Conservation (phyloP, 2,113 vertebrate species). For the Danio rerio region GRCz12tu NC_133183.1:20900001-20900500, state of each 20-base stretch:
- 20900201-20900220: neutral
- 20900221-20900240: neutral
- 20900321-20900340: constrained; percentile 1
- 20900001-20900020: neutral
- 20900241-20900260: neutral
- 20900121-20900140: neutral
- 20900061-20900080: neutral
- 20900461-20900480: constrained; percentile 72
- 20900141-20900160: neutral
- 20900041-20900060: neutral
- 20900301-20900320: constrained; percentile 17
- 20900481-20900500: constrained; percentile 58
- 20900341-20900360: constrained; percentile 43
- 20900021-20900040: neutral
- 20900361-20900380: constrained; percentile 1
- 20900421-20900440: constrained; percentile 64
- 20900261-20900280: neutral
- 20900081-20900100: neutral
- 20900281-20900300: neutral
- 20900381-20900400: constrained; percentile 60
- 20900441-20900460: constrained; percentile 75
- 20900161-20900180: neutral
- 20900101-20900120: neutral
- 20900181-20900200: neutral
- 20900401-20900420: constrained; percentile 29